Percentiles rank a stretch among this genome's conserved stretches.
These are phyloP conservation scores for Acrobasis repandana DNA, from an alignment of 2,888 invertebrate genomes.

Conservation along the genomic window DNA sequence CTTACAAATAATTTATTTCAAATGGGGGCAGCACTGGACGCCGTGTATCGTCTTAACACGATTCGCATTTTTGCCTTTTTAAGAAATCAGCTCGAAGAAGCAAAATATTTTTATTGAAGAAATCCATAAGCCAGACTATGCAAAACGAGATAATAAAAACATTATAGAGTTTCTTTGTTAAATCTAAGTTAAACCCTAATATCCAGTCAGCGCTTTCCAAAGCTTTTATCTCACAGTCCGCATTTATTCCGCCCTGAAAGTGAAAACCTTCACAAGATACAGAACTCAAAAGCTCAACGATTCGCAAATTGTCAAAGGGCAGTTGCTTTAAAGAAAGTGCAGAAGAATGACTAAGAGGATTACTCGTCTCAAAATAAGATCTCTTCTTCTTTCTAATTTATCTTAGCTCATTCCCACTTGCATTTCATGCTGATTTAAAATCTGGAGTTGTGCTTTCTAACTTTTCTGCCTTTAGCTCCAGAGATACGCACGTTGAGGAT, in stretches of 20 bases:
- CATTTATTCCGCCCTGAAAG: not conserved
- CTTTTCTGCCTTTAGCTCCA: too few relatives aligned
- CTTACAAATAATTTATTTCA: too few relatives aligned
- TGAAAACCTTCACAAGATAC: not conserved
- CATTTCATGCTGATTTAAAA: too few relatives aligned
- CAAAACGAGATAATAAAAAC: not conserved
- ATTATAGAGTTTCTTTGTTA: not conserved
- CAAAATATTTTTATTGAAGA: too few relatives aligned
- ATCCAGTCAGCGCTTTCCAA: not conserved
- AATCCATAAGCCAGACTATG: not conserved
- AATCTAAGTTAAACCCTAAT: constrained; percentile 1
- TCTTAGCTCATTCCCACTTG: too few relatives aligned
- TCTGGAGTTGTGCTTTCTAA: too few relatives aligned
- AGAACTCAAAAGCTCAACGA: constrained; percentile 1
- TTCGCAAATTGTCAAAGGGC: constrained; percentile 2
- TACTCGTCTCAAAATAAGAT: not conserved
- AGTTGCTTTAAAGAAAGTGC: not conserved
- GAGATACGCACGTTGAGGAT: too few relatives aligned
- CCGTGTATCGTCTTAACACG: too few relatives aligned
- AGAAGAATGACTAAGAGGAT: not conserved
- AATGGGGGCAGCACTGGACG: too few relatives aligned
- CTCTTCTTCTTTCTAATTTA: too few relatives aligned
- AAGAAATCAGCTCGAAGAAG: too few relatives aligned
- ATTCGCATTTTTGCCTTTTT: too few relatives aligned
- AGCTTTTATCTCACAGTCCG: not conserved